phyloP scores from a whole-genome alignment of 1,140 invertebrate species.

The Pissodes strobi region DNA sequence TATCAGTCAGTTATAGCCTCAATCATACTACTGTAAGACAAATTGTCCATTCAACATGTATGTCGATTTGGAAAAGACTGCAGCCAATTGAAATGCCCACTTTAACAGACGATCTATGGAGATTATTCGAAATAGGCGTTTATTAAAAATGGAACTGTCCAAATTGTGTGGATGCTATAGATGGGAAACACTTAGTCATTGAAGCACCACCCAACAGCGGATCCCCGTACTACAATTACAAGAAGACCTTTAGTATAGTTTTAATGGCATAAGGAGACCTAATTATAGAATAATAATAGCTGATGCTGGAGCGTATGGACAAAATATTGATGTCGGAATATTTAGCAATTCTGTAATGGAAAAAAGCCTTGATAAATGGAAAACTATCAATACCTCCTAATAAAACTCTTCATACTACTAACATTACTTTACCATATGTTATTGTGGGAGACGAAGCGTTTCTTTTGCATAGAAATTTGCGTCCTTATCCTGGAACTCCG shows the following conservation, averaged over 20 bases:
- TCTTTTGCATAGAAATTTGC: constrained; percentile 30
- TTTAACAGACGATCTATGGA: constrained; percentile 17
- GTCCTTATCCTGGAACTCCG: constrained; percentile 19
- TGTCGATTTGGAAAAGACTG: constrained; percentile 21
- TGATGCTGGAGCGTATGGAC: constrained; percentile 57
- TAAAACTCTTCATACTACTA: constrained; percentile 14
- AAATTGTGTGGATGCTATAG: constrained; percentile 57
- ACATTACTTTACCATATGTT: constrained; percentile 38
- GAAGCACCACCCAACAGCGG: constrained; percentile 50
- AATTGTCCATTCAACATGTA: constrained; percentile 30
- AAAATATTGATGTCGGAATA: constrained; percentile 52
- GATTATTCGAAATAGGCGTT: constrained; percentile 43
- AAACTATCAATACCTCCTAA: constrained; percentile 18
- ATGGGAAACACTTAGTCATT: constrained; percentile 57
- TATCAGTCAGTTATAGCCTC: constrained; percentile 29
- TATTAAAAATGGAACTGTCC: constrained; percentile 39
- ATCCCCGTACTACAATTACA: constrained; percentile 57
- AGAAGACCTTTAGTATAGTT: constrained; percentile 56
- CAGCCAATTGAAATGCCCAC: constrained; percentile 23
- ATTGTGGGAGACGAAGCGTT: constrained; percentile 41
- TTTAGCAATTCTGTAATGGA: constrained; percentile 27
- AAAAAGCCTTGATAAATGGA: constrained; percentile 5
- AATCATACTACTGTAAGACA: constrained; percentile 33
- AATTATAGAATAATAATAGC: constrained; percentile 57
- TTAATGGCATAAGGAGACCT: constrained; percentile 57